Evolutionary conservation across 2,797 vertebrate species (phyloP).

Genomic region (Acropternis orthonyx): DNA sequence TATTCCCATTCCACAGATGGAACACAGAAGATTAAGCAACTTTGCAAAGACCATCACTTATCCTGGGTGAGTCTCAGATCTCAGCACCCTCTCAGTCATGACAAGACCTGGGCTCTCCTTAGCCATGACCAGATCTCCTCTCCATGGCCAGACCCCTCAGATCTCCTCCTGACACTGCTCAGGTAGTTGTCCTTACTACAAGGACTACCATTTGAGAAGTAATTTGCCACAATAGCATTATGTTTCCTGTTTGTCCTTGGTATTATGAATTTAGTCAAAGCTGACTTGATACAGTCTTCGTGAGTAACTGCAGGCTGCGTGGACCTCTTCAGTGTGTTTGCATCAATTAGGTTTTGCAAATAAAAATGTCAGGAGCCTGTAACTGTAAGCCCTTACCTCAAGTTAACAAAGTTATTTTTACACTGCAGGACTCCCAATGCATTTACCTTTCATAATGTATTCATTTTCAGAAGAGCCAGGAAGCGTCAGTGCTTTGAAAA

Average conservation of each 20-base stretch:
- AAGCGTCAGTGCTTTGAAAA: slow-evolving; percentile 92
- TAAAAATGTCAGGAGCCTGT: background rate
- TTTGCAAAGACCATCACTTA: background rate
- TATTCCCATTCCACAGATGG: background rate
- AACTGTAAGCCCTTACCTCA: background rate
- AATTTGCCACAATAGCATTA: background rate
- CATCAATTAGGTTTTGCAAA: background rate
- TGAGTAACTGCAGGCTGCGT: background rate
- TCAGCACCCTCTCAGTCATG: background rate
- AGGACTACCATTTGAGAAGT: background rate
- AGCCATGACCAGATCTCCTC: background rate
- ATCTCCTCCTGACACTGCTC: background rate
- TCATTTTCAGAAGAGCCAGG: slow-evolving; percentile 97
- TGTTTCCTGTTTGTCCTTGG: background rate
- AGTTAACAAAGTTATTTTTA: background rate
- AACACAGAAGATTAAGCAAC: background rate
- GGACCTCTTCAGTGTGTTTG: background rate
- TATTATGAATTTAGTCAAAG: background rate
- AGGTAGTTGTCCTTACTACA: background rate
- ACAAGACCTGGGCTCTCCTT: background rate
- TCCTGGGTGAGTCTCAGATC: background rate
- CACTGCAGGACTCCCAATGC: background rate
- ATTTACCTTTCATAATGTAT: slow-evolving; percentile 98
- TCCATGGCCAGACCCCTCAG: background rate
- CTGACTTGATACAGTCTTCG: background rate